These are phyloP conservation scores for Sceloporus tristichus DNA, from an alignment of 2,113 vertebrate genomes.

Conservation along the genomic window DNA sequence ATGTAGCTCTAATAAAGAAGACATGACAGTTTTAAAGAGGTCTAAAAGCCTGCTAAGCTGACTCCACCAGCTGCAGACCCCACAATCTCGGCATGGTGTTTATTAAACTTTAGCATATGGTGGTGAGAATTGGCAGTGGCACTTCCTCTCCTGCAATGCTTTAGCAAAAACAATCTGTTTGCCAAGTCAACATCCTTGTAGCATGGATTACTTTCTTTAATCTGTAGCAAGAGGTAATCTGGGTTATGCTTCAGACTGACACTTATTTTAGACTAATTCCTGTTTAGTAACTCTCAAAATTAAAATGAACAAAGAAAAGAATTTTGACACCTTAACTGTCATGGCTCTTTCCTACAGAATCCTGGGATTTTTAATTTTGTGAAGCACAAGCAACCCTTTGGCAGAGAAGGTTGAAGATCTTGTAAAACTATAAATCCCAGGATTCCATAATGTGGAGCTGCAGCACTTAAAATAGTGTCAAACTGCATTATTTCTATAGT, in stretches of 20 bases:
- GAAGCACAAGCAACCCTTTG: too few relatives aligned
- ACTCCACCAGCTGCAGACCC: slow-evolving; percentile 81
- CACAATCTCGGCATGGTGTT: slow-evolving; percentile 69
- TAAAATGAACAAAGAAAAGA: neutral
- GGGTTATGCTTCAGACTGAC: slow-evolving; percentile 50
- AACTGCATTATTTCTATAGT: too few relatives aligned
- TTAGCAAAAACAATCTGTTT: slow-evolving; percentile 38
- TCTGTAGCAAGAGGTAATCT: slow-evolving; percentile 71
- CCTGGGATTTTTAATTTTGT: too few relatives aligned
- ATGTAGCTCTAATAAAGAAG: neutral
- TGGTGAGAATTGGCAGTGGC: slow-evolving; percentile 80
- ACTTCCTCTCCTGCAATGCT: slow-evolving; percentile 77
- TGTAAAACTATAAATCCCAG: too few relatives aligned
- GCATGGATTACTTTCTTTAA: slow-evolving; percentile 61
- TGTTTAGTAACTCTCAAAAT: slow-evolving; percentile 44
- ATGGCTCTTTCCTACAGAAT: too few relatives aligned
- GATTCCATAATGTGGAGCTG: too few relatives aligned
- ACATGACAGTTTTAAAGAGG: slow-evolving; percentile 10
- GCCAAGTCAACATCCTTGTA: slow-evolving; percentile 61
- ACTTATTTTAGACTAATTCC: slow-evolving; percentile 64
- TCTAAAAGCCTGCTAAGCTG: slow-evolving; percentile 43
- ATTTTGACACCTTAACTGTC: too few relatives aligned
- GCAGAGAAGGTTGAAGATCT: too few relatives aligned
- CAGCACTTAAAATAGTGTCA: too few relatives aligned
- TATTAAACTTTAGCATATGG: slow-evolving; percentile 74